A percentile compares a stretch with the other conserved stretches of the same genome.
phyloP scores from a whole-genome alignment of 2,113 vertebrate genomes.

The Clarias macrocephalus region DNA sequence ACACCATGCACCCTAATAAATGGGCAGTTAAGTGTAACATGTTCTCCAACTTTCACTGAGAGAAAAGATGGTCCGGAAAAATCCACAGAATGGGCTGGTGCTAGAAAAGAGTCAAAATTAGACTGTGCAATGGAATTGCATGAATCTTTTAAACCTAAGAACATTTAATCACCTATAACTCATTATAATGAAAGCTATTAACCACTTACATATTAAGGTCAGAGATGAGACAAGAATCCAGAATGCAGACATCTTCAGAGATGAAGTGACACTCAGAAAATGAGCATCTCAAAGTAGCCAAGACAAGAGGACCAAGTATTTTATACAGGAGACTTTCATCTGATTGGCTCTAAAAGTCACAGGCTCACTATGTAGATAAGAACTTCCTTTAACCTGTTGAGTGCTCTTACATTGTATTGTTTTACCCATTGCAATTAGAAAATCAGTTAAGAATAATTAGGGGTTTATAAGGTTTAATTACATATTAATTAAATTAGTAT shows the following conservation, averaged over 20 bases:
- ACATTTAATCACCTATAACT: too few species aligned
- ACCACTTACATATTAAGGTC: not conserved
- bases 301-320: not conserved
- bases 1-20: not conserved
- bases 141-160: too few species aligned
- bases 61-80: not conserved
- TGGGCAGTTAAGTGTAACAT: not conserved
- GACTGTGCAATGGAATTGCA: too few species aligned
- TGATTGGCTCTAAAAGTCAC: conserved; percentile 1
- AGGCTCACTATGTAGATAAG: not conserved
- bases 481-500: not conserved
- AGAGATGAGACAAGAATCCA: not conserved
- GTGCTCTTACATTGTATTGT: not conserved
- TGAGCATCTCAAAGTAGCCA: not conserved
- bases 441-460: not conserved
- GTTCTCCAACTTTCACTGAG: not conserved
- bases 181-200: not conserved
- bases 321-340: not conserved
- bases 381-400: not conserved
- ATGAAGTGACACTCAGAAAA: not conserved
- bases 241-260: not conserved
- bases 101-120: not conserved
- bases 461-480: too few species aligned
- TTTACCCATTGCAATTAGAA: not conserved
- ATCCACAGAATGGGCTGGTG: not conserved